Base-by-base conservation (phyloP, 2,113 vertebrate species). In the Leucopsar rothschildi region DNA sequence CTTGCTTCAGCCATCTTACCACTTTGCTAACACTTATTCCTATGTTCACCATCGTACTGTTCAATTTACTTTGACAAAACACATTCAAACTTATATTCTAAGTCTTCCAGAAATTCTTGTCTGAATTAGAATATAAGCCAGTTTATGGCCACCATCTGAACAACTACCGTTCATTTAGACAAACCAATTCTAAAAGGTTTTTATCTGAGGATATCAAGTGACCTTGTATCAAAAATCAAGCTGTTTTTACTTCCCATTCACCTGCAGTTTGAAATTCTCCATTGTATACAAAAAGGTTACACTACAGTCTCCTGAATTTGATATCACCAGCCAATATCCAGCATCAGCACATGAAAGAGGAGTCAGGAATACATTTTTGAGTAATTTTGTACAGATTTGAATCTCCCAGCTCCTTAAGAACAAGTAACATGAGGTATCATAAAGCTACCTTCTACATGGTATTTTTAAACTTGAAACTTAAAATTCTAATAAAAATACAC, bases 351-450 rank as follows among this genome's bases (percentile, higher is more conserved):
- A 6, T 35, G 29, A 78, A 64, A 80, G 15, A 79, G 9, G 31
- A 79, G 0, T 18, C n/a, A 60, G 56, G 29, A 86, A 77, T 3
- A 59, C 0, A 2, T 31, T 80, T 68, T 59, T 37, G 25, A 68
- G 9, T 28, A 9, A 29, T 25, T 91, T 37, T 53, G 27, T 39
- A 64, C 12, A 65, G 40, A 56, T 85, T 33, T 61, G 39, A 69
- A 17, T 65, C 42, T 86, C 45, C 21, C 8, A 71, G 47, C 11
- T 63, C 39, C 42, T 50, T 33, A 55, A 22, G 52, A 88, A 76
- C 7, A 69, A 60, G 28, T 33, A 66, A 40, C 18, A 42, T 0
- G 0, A 76, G 13, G 18, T 39, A 61, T 6, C 19, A 53, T 10
- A 86, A 64, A 88, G 16, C 39, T 66, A 28, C 40, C 12, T 69